Percentiles rank a stretch among this genome's conserved stretches.
Conservation (phyloP, 64 coral and sea anemone species). For the Acropora tenuis region DNA sequence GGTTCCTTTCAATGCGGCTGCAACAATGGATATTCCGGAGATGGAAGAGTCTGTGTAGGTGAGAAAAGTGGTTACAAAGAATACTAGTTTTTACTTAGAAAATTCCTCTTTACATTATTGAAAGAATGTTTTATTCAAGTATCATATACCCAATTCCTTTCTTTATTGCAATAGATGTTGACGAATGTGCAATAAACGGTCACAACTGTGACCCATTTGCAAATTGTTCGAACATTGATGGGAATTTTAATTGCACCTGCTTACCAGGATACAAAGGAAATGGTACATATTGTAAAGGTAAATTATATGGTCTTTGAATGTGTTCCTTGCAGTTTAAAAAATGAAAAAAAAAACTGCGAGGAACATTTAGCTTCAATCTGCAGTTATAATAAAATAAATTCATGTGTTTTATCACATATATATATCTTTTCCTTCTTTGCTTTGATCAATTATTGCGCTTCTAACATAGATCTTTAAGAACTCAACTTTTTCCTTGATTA, state of each 20-base stretch:
- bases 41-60: constrained; percentile 4
- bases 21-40: neutral
- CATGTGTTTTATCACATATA: no score
- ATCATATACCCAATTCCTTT: neutral
- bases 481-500: no score
- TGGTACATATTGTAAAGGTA: neutral
- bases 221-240: neutral
- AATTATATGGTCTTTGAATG: neutral
- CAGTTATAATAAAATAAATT: no score
- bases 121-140: no score
- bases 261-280: neutral
- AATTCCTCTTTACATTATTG: no score
- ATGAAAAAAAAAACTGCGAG: no score
- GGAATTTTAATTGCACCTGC: neutral
- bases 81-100: no score
- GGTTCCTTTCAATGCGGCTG: neutral
- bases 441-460: no score
- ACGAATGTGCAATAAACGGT: neutral
- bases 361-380: no score
- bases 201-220: neutral
- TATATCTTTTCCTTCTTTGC: no score
- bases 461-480: no score
- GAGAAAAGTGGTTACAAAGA: neutral
- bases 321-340: neutral
- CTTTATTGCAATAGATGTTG: neutral